Percentiles rank a stretch among this genome's conserved stretches.
Evolutionary conservation across 2,797 vertebrate genomes (phyloP).

Genomic region (Propithecus deckenii): DNA sequence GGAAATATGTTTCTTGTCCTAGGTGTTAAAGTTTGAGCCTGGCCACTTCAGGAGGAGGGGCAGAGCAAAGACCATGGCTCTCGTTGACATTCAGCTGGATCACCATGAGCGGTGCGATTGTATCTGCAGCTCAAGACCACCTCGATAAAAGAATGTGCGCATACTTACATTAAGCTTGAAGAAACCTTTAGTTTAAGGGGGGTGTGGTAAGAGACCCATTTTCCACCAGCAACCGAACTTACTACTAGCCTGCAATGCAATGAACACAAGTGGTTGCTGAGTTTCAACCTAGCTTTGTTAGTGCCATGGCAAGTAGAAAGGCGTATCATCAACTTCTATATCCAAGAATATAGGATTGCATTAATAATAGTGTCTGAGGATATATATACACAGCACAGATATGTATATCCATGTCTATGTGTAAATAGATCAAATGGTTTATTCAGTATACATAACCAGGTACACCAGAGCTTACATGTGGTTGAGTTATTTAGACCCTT

Average conservation of each 20-base stretch:
- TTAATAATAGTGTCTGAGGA: slow-evolving; percentile 67
- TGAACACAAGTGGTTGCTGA: slow-evolving; percentile 75
- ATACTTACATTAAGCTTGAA: slow-evolving; percentile 49
- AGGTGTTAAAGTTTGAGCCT: slow-evolving; percentile 95
- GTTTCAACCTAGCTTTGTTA: slow-evolving; percentile 76
- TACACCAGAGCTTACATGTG: slow-evolving; percentile 29
- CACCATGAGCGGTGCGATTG: slow-evolving; percentile 97
- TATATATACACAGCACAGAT: not conserved
- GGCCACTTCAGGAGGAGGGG: slow-evolving; percentile 84
- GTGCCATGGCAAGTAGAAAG: slow-evolving; percentile 74
- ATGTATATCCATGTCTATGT: slow-evolving; percentile 42
- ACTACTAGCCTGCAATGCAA: slow-evolving; percentile 78
- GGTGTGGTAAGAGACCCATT: slow-evolving; percentile 69
- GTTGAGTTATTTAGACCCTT: not conserved
- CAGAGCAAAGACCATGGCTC: slow-evolving; percentile 88
- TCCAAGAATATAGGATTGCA: slow-evolving; percentile 69
- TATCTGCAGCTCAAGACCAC: slow-evolving; percentile 92
- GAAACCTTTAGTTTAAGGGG: slow-evolving; percentile 71
- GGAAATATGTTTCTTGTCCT: slow-evolving; percentile 60
- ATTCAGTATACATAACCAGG: not conserved
- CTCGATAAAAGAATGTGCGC: slow-evolving; percentile 87
- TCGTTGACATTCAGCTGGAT: slow-evolving; percentile 94
- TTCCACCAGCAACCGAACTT: slow-evolving; percentile 72
- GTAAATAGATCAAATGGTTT: slow-evolving; percentile 52
- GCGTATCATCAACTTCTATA: slow-evolving; percentile 66